A percentile compares a stretch with the other conserved stretches of the same genome.
Evolutionary conservation across 2,113 vertebrate species (phyloP).

Genomic region (Lichenostomus cassidix): DNA sequence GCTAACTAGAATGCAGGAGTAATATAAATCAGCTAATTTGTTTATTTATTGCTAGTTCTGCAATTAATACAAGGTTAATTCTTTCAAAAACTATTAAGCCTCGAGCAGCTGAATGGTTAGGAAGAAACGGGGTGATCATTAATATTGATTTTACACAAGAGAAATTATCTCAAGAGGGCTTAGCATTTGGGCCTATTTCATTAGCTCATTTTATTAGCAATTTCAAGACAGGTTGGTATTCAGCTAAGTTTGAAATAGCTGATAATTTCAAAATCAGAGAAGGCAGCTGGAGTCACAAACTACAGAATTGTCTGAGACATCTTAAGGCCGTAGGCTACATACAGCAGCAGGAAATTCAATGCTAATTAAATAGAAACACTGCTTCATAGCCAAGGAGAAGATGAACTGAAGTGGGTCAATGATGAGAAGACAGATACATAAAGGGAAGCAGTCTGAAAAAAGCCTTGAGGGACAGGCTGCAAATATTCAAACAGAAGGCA

Average conservation of each 20-base stretch:
- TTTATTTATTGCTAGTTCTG: conserved; percentile 1
- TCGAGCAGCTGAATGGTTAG: not conserved
- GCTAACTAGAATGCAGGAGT: not conserved
- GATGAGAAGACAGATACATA: not conserved
- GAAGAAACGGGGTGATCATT: not conserved
- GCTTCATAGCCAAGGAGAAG: not conserved
- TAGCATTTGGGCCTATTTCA: not conserved
- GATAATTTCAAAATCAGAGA: not conserved
- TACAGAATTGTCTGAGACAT: not conserved
- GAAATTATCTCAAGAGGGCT: not conserved
- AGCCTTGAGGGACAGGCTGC: not conserved
- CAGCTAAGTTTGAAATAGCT: not conserved
- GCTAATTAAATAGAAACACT: not conserved
- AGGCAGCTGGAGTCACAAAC: not conserved
- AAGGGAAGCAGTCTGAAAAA: not conserved
- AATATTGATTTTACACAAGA: conserved; percentile 26
- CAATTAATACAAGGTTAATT: conserved; percentile 34
- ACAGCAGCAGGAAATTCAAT: not conserved
- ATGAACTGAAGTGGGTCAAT: not conserved
- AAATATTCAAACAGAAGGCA: not conserved
- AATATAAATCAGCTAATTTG: not conserved
- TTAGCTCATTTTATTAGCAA: conserved; percentile 19
- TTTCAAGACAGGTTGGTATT: not conserved
- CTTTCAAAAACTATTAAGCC: conserved; percentile 5
- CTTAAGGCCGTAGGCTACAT: not conserved